Evolutionary conservation across 2,888 invertebrate species (phyloP).

Genomic region (Quadriops clusia): DNA sequence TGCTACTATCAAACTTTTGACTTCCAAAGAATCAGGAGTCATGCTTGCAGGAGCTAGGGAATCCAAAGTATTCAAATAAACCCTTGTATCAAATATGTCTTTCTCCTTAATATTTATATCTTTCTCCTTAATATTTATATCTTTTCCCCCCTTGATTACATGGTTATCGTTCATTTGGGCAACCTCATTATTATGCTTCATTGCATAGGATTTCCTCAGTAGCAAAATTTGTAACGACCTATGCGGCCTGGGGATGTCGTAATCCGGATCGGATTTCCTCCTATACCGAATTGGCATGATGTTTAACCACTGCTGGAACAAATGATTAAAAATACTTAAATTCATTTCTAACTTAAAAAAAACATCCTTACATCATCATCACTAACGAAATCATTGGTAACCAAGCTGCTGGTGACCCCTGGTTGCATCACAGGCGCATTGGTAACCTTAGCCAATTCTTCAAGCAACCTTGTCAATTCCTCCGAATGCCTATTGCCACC

Average conservation of each 20-base stretch:
- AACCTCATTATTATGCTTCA: constrained; percentile 1
- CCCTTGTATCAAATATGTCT: background rate
- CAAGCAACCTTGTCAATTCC: constrained; percentile 30
- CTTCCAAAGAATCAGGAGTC: constrained; percentile 33
- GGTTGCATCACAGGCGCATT: constrained; percentile 32
- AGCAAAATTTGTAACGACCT: constrained; percentile 15
- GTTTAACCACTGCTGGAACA: constrained; percentile 30
- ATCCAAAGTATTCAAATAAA: constrained; percentile 11
- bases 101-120: no score
- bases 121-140: no score
- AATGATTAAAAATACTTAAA: no score
- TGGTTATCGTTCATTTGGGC: background rate
- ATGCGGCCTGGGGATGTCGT: constrained; percentile 39
- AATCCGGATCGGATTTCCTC: constrained; percentile 36
- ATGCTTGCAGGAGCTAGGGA: constrained; percentile 22
- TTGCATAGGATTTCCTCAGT: no score
- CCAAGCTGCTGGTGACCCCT: constrained; percentile 32
- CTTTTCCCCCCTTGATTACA: background rate
- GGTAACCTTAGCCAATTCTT: constrained; percentile 34
- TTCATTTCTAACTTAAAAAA: no score
- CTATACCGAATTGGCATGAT: constrained; percentile 26
- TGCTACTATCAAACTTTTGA: constrained; percentile 12
- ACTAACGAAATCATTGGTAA: constrained; percentile 20
- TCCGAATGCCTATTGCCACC: constrained; percentile 24
- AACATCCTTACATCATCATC: constrained; percentile 32